Evolutionary conservation across 2,888 invertebrate species (phyloP), one percentile per base, ranked within the genome.

Genomic region (Cerastoderma edule): DNA sequence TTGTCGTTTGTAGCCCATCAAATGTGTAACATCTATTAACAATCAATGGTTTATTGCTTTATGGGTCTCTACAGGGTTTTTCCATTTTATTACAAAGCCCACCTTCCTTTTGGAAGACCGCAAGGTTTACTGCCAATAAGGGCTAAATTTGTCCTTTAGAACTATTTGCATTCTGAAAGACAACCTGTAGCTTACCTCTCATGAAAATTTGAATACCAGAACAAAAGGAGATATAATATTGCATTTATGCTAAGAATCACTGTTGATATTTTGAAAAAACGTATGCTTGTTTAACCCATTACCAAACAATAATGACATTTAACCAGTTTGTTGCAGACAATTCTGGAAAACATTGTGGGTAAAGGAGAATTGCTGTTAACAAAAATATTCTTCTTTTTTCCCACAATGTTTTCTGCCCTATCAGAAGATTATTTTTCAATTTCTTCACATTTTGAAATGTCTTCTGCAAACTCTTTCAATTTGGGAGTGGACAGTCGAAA

Each of bases 351-450:
- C 56, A 56, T 30, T 30, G 13, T 30, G 56, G n/a, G 56, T 30
- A 56, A 56, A 30, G 56, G 56, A 30, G 56, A 30, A 56, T 30
- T 30, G 10, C 56, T 30, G 28, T 16, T 30, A 30, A 56, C n/a
- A 10, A 56, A 8, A 3, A 56, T 30, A 30, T 16, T 56, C 56
- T 56, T 24, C 56, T 56, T 30, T 56, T 56, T 24, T n/a, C n/a
- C 13, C 30, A 27, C 30, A 28, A 56, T 56, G 28, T 30, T 56
- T 56, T 56, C 56, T 30, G 19, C 4, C 10, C n/a, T 24, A 4
- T 8, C 53, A 53, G 2, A 53, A 8, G n/a, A n/a, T n/a, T n/a
- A n/a, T n/a, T n/a, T n/a, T n/a, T n/a, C n/a, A n/a, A n/a, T n/a
- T n/a, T n/a, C n/a, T n/a, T n/a, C n/a, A n/a, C n/a, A n/a, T n/a